phyloP scores from a whole-genome alignment of 2,113 vertebrate species.

The Dromiciops gliroides region DNA sequence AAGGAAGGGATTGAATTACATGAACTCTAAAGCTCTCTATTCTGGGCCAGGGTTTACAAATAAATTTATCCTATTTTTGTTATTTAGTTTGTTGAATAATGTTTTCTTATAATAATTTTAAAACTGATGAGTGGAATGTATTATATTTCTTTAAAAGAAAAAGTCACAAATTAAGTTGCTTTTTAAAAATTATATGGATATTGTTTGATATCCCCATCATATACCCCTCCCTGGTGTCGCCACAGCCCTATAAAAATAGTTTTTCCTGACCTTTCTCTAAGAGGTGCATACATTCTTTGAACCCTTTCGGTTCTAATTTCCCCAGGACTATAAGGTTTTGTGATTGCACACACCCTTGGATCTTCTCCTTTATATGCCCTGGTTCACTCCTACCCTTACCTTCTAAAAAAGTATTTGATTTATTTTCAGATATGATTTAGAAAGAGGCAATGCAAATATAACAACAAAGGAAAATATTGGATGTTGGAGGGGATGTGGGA shows the following conservation, averaged over 20 bases:
- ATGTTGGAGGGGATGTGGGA: too few relatives aligned
- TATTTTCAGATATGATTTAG: not conserved
- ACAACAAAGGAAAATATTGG: too few relatives aligned
- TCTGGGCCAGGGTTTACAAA: not conserved
- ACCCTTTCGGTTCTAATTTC: not conserved
- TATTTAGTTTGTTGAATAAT: not conserved
- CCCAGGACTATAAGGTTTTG: not conserved
- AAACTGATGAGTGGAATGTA: not conserved
- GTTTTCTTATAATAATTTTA: not conserved
- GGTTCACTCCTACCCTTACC: not conserved
- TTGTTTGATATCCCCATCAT: not conserved
- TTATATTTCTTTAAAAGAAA: slow-evolving; percentile 2
- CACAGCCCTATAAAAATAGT: not conserved
- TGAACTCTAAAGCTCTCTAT: not conserved
- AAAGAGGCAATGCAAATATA: not conserved
- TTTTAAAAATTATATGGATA: not conserved
- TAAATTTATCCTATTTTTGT: not conserved
- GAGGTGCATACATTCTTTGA: not conserved
- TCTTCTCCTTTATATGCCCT: not conserved
- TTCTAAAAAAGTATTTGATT: not conserved
- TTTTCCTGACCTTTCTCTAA: not conserved
- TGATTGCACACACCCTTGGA: too few relatives aligned
- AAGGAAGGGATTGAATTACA: too few relatives aligned
- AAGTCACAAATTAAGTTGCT: not conserved
- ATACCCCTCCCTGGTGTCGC: not conserved